Evolutionary conservation across 2,888 invertebrate species (phyloP), one percentile per base, ranked within the genome.

Genomic region (Drosophila kokeensis): DNA sequence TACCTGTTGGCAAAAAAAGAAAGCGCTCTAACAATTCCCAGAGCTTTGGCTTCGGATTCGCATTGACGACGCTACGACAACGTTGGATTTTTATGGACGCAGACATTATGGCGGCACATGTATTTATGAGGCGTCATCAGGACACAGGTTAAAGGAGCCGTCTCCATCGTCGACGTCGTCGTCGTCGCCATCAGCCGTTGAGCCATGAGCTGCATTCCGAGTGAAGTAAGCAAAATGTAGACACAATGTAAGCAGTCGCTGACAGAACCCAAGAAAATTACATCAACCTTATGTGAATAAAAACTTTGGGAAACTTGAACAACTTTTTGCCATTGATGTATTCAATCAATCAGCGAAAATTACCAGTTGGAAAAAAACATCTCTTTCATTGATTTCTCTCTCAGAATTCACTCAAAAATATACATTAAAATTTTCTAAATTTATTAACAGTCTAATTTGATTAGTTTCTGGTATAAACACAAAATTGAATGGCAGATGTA

Each of bases 101-200:
- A 65, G 69, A 73, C 79, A 79, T 79, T 76, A 79, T 73, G 79
- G 67, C 73, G 68, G 62, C 73, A 65, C 64, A 78, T 73, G 38
- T 73, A 69, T 79, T 79, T 79, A 79, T 76, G 79, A 48, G 59
- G 60, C 73, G 57, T 65, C 79, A 70, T 73, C 65, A 68, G 58
- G 62, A 71, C 63, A 60, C 66, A 71, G 58, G 67, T 76, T 64
- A 45, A 48, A 36, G 29, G 13, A 49, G 36, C 10, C 27, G 38
- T 15, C n/a, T 15, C 34, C 53, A 18, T 27, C 54, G 38, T 27
- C 7, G 38, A 13, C 27, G 54, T 18, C n/a, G 18, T 38, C 0
- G 18, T 8, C 18, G 40, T 11, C 42, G 27, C 13, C 55, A 7
- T 21, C 38, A 29, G 34, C 29, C 45, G 38, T n/a, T 60, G 38